Conservation (phyloP, 1,140 invertebrate genomes). For the Drosophila albomicans region DNA sequence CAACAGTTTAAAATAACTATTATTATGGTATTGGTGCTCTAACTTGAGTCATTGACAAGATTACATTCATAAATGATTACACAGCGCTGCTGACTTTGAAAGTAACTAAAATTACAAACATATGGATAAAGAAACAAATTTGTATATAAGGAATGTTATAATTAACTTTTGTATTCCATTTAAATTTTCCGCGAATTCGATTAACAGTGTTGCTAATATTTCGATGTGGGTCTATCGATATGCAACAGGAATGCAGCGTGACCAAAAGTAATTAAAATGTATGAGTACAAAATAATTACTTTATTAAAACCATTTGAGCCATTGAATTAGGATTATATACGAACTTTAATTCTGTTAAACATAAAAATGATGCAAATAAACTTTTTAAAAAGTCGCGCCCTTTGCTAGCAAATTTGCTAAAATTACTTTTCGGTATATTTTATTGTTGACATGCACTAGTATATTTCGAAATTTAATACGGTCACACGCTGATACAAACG, state of each 20-base stretch:
- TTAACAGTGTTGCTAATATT: constrained; percentile 18
- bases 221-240: constrained; percentile 31
- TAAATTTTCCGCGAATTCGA: neutral
- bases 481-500: neutral
- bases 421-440: no score
- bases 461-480: no score
- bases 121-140: neutral
- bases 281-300: no score
- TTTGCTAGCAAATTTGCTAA: no score
- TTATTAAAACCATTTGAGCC: no score
- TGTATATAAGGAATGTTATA: neutral
- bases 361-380: no score
- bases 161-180: neutral
- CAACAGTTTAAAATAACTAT: neutral
- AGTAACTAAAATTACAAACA: no score
- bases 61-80: neutral
- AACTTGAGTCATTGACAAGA: neutral
- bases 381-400: no score
- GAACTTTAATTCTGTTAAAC: no score
- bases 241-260: neutral
- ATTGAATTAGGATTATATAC: no score
- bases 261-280: no score
- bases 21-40: neutral
- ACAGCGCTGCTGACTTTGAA: neutral
- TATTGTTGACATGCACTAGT: no score